Evolutionary conservation across 1,140 invertebrate genomes (phyloP).

Genomic region (Solenopsis invicta): DNA sequence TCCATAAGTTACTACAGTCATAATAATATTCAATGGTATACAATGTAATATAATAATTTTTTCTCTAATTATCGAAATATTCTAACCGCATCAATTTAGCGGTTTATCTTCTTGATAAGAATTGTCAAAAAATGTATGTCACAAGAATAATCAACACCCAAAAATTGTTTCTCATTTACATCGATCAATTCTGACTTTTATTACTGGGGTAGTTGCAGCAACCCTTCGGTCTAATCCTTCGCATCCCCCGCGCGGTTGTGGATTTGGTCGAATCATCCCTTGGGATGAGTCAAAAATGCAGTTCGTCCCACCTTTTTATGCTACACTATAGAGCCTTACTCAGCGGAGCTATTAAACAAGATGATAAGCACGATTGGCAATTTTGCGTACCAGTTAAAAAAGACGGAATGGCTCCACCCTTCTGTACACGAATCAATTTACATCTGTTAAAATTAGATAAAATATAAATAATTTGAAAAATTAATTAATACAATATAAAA

Average conservation of each 20-base stretch:
- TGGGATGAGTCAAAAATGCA: slow-evolving; percentile 72
- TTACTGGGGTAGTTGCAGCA: slow-evolving; percentile 45
- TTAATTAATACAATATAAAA: neutral
- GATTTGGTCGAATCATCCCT: slow-evolving; percentile 77
- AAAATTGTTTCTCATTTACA: slow-evolving; percentile 59
- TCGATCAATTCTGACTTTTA: slow-evolving; percentile 75
- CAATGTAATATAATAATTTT: neutral
- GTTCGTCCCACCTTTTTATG: slow-evolving; percentile 50
- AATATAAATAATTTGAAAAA: slow-evolving; percentile 4
- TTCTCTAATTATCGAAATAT: neutral
- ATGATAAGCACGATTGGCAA: slow-evolving; percentile 80
- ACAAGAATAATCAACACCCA: slow-evolving; percentile 28
- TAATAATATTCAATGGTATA: slow-evolving; percentile 4
- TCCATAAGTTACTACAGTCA: neutral
- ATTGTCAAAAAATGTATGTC: neutral
- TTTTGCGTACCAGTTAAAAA: slow-evolving; percentile 55
- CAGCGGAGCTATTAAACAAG: slow-evolving; percentile 76
- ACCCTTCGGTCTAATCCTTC: slow-evolving; percentile 26
- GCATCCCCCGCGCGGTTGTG: slow-evolving; percentile 59
- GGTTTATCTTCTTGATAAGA: slow-evolving; percentile 8
- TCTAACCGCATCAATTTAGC: neutral
- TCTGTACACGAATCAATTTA: slow-evolving; percentile 16
- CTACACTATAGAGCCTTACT: slow-evolving; percentile 60
- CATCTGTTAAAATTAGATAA: neutral
- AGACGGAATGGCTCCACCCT: neutral